Evolutionary conservation across 1,140 invertebrate species (phyloP).

Genomic region (Brachionus rotundiformis): DNA sequence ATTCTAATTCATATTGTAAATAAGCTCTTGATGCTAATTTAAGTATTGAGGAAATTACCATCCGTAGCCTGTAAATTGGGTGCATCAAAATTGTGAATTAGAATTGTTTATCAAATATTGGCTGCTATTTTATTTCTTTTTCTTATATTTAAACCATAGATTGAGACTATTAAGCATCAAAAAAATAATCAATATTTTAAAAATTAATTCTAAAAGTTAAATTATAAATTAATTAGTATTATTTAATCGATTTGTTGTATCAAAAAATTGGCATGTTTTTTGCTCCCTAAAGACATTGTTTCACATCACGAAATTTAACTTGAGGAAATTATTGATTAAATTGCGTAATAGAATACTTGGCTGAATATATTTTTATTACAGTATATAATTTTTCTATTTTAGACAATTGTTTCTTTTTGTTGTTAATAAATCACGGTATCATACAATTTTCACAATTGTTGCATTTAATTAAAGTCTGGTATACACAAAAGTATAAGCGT

Average conservation of each 20-base stretch:
- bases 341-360: slow-evolving; percentile 3
- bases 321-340: slow-evolving; percentile 20
- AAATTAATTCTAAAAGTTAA: not conserved
- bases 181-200: not conserved
- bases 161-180: not conserved
- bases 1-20: not conserved
- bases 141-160: too few species aligned
- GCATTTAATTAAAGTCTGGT: not conserved
- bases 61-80: not conserved
- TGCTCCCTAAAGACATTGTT: not conserved
- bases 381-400: not conserved
- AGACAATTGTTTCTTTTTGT: not conserved
- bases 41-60: not conserved
- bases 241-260: slow-evolving; percentile 5
- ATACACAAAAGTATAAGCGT: not conserved
- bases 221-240: slow-evolving; percentile 14
- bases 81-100: not conserved
- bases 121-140: not conserved
- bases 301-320: not conserved
- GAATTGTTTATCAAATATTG: not conserved
- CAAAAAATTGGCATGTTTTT: not conserved
- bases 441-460: not conserved
- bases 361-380: not conserved
- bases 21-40: not conserved
- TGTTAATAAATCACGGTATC: slow-evolving; percentile 2